phyloP scores from a whole-genome alignment of 1,140 invertebrate genomes.

The Melitaea cinxia region DNA sequence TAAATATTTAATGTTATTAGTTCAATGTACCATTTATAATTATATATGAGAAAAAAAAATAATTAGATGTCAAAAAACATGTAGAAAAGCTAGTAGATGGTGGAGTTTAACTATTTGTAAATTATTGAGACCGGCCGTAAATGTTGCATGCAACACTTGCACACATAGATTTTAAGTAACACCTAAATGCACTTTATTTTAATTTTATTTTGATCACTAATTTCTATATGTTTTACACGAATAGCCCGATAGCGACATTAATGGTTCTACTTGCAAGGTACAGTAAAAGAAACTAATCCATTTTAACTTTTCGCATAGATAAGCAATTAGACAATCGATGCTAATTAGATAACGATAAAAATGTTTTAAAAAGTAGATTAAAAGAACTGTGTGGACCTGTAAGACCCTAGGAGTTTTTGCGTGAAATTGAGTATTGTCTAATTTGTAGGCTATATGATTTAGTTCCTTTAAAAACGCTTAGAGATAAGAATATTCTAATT shows the following conservation, averaged over 20 bases:
- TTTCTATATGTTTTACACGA: constrained; percentile 76
- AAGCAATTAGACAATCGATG: constrained; percentile 11
- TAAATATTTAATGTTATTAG: too few species aligned
- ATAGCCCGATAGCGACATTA: constrained; percentile 93
- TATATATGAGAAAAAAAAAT: too few species aligned
- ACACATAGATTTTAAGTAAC: constrained; percentile 33
- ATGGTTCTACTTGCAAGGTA: constrained; percentile 93
- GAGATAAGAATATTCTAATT: constrained; percentile 7
- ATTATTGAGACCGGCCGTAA: too few species aligned
- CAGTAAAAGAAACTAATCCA: constrained; percentile 79
- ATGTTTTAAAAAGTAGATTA: constrained; percentile 24
- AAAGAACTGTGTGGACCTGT: constrained; percentile 19
- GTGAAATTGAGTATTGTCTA: constrained; percentile 9
- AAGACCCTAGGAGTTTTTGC: constrained; percentile 23
- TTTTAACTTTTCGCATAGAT: constrained; percentile 53
- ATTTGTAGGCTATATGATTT: constrained; percentile 22
- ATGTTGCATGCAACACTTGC: constrained; percentile 33
- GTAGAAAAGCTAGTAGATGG: too few species aligned
- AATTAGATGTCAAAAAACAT: too few species aligned
- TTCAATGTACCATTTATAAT: too few species aligned
- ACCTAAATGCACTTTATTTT: constrained; percentile 40
- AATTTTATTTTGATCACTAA: constrained; percentile 71
- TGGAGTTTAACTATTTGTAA: too few species aligned
- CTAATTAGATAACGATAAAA: constrained; percentile 2
- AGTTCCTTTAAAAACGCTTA: background rate